Percentiles rank a stretch among this genome's conserved stretches.
These are phyloP conservation scores for Actinia equina DNA, from an alignment of 64 coral and sea anemone genomes.

Conservation along the genomic window DNA sequence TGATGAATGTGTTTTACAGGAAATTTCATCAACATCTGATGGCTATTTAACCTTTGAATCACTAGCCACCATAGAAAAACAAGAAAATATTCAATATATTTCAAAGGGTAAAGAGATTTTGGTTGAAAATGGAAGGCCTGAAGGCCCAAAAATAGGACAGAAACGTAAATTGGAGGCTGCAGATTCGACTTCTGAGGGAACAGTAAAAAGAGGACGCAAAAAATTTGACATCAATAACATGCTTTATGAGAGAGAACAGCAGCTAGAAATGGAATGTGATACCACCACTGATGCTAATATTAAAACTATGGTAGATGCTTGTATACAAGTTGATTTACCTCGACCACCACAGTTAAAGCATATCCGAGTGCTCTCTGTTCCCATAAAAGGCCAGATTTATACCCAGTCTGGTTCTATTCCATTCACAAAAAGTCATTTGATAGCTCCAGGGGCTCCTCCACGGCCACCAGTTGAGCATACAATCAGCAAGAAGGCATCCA, in stretches of 20 bases:
- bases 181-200: constrained; percentile 53
- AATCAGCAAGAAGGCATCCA: constrained; percentile 78
- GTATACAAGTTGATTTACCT: constrained; percentile 92
- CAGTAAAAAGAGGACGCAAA: constrained; percentile 32
- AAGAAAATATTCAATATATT: background rate
- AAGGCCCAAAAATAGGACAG: constrained; percentile 9
- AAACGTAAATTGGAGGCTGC: constrained; percentile 51
- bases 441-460: constrained; percentile 79
- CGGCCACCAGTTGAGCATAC: constrained; percentile 76
- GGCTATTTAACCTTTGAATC: background rate
- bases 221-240: constrained; percentile 23
- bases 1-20: constrained; percentile 12
- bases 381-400: constrained; percentile 75
- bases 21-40: constrained; percentile 36
- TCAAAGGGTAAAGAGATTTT: background rate
- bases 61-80: background rate
- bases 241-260: constrained; percentile 30
- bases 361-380: constrained; percentile 83
- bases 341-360: constrained; percentile 61
- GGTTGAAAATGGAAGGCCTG: background rate
- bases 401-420: constrained; percentile 60
- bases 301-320: constrained; percentile 79
- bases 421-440: constrained; percentile 89
- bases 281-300: constrained; percentile 60
- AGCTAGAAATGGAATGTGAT: constrained; percentile 83